Percentiles rank a stretch among this genome's conserved stretches.
Conservation (phyloP, 37 sponge, comb jelly and placozoan species). For the Spongilla lacustris region DNA sequence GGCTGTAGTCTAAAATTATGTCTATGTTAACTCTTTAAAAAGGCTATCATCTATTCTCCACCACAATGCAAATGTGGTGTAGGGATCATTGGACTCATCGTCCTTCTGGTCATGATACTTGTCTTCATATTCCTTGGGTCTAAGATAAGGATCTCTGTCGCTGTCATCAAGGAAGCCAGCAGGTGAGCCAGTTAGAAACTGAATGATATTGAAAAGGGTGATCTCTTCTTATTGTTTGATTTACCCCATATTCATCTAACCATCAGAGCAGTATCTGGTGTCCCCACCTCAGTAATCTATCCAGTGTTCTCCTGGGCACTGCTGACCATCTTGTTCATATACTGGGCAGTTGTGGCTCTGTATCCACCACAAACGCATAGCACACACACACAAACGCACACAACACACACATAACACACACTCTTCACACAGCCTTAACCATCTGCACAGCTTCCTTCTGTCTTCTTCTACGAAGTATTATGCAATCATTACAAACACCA, state of each 20-base stretch:
- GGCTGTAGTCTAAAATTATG: too few relatives aligned
- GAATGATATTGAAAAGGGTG: neutral
- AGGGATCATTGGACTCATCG: conserved; percentile 75
- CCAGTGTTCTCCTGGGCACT: conserved; percentile 84
- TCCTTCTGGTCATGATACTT: conserved; percentile 79
- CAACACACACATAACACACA: neutral
- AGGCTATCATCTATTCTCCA: too few relatives aligned
- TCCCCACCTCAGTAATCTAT: conserved; percentile 82
- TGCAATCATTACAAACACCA: neutral
- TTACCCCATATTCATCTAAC: neutral
- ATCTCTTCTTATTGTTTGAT: neutral
- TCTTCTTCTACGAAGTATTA: neutral
- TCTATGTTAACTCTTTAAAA: too few relatives aligned
- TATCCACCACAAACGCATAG: conserved; percentile 64
- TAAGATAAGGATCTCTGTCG: conserved; percentile 85
- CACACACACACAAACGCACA: neutral
- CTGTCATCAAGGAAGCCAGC: conserved; percentile 94
- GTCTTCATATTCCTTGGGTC: conserved; percentile 82
- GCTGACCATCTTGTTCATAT: conserved; percentile 51
- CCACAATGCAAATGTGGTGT: neutral
- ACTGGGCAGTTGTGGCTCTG: conserved; percentile 83
- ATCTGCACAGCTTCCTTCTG: neutral
- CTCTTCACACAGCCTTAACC: neutral
- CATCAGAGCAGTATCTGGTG: conserved; percentile 79
- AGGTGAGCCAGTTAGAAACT: conserved; percentile 33